These are phyloP conservation scores for Cebidichthys violaceus DNA, from an alignment of 2,113 vertebrate species.

Conservation along the genomic window DNA sequence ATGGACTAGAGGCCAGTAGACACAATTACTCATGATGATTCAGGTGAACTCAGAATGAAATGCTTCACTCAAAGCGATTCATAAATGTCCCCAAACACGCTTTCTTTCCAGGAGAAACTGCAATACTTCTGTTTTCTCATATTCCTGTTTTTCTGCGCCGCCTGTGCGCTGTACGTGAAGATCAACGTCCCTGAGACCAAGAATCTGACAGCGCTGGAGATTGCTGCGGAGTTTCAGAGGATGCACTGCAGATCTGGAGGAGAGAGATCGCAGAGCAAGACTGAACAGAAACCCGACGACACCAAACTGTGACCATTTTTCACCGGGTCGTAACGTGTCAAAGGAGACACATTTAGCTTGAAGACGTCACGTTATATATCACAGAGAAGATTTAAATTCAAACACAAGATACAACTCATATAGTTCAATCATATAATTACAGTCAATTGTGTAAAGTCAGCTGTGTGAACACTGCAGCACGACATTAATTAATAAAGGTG, in stretches of 20 bases:
- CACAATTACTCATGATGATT: neutral
- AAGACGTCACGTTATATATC: neutral
- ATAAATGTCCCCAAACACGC: neutral
- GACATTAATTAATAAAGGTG: neutral
- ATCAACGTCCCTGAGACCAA: slow-evolving; percentile 84
- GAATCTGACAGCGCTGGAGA: slow-evolving; percentile 82
- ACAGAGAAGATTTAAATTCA: neutral
- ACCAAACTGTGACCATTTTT: slow-evolving; percentile 55
- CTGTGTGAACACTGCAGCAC: neutral
- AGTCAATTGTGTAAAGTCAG: neutral
- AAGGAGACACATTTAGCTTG: neutral
- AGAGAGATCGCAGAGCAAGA: neutral
- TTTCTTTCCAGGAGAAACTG: slow-evolving; percentile 78
- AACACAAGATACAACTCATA: neutral
- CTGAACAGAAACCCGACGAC: slow-evolving; percentile 22
- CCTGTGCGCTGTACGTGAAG: slow-evolving; percentile 74
- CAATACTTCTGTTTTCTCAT: slow-evolving; percentile 86
- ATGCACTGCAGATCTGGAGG: slow-evolving; percentile 70
- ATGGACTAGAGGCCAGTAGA: neutral
- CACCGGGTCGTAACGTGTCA: neutral
- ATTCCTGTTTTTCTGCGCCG: slow-evolving; percentile 83
- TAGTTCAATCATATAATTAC: no score
- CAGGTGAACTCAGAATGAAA: neutral
- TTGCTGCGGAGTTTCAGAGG: slow-evolving; percentile 82
- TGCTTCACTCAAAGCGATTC: neutral